These are phyloP conservation scores for Tethea ocularis DNA, from an alignment of 2,888 invertebrate genomes.

Conservation along the genomic window DNA sequence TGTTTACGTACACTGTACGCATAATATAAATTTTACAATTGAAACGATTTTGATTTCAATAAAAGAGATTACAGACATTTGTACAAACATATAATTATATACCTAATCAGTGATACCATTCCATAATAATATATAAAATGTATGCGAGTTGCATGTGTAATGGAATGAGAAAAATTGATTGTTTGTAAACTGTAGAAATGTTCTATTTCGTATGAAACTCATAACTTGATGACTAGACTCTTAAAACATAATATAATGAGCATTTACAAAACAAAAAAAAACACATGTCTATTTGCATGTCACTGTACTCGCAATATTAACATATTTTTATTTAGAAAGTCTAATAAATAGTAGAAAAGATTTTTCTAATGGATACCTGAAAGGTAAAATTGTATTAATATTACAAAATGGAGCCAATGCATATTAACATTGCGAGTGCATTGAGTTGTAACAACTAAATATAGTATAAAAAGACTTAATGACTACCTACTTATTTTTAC, in stretches of 20 bases:
- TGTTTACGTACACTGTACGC: constrained; percentile 28
- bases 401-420: constrained; percentile 18
- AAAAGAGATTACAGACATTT: constrained; percentile 9
- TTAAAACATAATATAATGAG: constrained; percentile 81
- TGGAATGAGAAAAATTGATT: constrained; percentile 47
- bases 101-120: constrained; percentile 11
- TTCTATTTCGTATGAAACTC: constrained; percentile 66
- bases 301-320: constrained; percentile 47
- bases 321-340: constrained; percentile 3
- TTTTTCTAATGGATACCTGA: neutral
- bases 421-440: constrained; percentile 62
- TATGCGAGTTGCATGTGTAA: constrained; percentile 28
- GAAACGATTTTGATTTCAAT: constrained; percentile 9
- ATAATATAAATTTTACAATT: constrained; percentile 13
- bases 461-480: constrained; percentile 61
- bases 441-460: constrained; percentile 52
- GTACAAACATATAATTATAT: constrained; percentile 11
- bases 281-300: constrained; percentile 49
- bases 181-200: constrained; percentile 42
- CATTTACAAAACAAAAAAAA: constrained; percentile 77
- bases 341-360: neutral
- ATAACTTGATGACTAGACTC: constrained; percentile 82
- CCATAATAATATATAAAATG: constrained; percentile 18
- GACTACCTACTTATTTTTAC: constrained; percentile 60
- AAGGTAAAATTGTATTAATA: neutral